These are phyloP conservation scores for Iguana delicatissima DNA, from an alignment of 2,797 vertebrate species.

Conservation along the genomic window DNA sequence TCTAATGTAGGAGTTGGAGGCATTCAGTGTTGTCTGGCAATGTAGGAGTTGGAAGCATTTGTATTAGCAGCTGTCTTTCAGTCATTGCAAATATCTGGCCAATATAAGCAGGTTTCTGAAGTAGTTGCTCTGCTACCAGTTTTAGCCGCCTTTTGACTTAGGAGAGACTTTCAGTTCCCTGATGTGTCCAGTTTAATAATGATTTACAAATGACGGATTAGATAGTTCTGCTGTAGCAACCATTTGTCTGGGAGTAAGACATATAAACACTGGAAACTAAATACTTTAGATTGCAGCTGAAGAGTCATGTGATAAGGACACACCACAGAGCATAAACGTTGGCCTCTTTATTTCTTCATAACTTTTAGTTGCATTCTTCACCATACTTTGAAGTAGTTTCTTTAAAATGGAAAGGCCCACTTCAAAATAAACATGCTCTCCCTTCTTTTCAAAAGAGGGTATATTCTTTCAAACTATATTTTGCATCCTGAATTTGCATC, in stretches of 20 bases:
- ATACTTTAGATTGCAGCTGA: not conserved
- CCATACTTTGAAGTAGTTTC: too few relatives aligned
- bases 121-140: not conserved
- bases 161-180: not conserved
- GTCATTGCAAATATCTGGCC: not conserved
- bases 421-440: not conserved
- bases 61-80: not conserved
- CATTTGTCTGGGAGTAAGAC: not conserved
- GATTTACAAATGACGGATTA: not conserved
- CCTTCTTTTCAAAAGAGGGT: not conserved
- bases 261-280: not conserved
- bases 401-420: not conserved
- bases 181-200: not conserved
- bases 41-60: not conserved
- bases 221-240: not conserved
- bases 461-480: not conserved
- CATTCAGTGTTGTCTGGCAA: not conserved
- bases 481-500: not conserved
- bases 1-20: not conserved
- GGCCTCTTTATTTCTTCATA: not conserved
- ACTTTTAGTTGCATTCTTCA: conserved; percentile 2
- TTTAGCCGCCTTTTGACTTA: not conserved
- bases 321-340: not conserved
- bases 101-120: not conserved
- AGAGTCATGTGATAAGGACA: not conserved